Evolutionary conservation across 2,888 invertebrate genomes (phyloP), one percentile per base, ranked within the genome.

Genomic region (Omphaloscelis lunosa): DNA sequence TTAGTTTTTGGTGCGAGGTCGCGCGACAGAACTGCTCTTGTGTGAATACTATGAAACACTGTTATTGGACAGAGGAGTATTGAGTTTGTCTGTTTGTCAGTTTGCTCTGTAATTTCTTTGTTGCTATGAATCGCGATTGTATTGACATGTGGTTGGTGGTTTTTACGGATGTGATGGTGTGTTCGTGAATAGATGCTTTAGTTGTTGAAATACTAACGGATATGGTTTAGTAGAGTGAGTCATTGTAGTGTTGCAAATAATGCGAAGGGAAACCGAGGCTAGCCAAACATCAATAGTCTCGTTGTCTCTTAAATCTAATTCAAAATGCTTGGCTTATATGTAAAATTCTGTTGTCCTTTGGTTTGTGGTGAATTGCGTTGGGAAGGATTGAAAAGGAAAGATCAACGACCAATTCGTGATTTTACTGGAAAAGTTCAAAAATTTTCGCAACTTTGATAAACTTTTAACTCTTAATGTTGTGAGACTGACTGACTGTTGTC

Each of bases 61-160:
- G 95, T 95, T 95, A 94, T 94, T 92, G 94, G 95, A 96, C 95
- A 96, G 95, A 92, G 92, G 86, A 91, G 91, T 94, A 94, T 95
- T 95, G 93, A 95, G 93, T 90, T 87, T 90, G 91, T 90, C 91
- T 90, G 94, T 93, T 91, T 92, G 94, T 93, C 90, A 89, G 93
- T 92, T 88, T 91, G 92, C 91, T 94, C 92, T 92, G 94, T 93
- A 90, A 92, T 91, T 92, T 95, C 95, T 95, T 96, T 95, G 95
- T 96, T 94, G 94, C 93, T 93, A 92, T 96, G 95, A 95, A 95
- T 94, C 92, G 94, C 93, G 92, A 91, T 94, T 95, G 94, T 95
- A 91, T 93, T 91, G 91, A 92, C 94, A 94, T 91, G 93, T 95
- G 94, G 92, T 91, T 77, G 86, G 90, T 90, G 86, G 90, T 90